These are phyloP conservation scores for Coenonympha arcania DNA, from an alignment of 2,888 invertebrate species.

Conservation along the genomic window DNA sequence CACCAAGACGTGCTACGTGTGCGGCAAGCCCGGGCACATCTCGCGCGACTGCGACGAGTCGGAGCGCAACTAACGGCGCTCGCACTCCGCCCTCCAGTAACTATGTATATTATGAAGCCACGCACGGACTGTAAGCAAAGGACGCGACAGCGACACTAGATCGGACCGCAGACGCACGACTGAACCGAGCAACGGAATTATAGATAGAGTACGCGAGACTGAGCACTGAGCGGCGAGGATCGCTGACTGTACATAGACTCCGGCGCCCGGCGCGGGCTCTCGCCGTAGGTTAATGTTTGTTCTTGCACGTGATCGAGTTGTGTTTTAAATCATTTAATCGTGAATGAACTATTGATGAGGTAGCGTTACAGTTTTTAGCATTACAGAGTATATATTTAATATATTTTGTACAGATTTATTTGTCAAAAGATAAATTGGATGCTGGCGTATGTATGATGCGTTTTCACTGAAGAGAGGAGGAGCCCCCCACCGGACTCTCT, in stretches of 20 bases:
- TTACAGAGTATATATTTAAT: slow-evolving; percentile 76
- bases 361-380: slow-evolving; percentile 75
- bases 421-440: slow-evolving; percentile 76
- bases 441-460: slow-evolving; percentile 73
- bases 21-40: slow-evolving; percentile 92
- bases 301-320: slow-evolving; percentile 71
- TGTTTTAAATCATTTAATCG: slow-evolving; percentile 74
- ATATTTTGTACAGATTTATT: slow-evolving; percentile 76
- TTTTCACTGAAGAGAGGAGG: slow-evolving; percentile 68
- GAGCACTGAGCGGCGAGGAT: slow-evolving; percentile 65
- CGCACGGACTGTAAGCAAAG: slow-evolving; percentile 73
- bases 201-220: slow-evolving; percentile 55
- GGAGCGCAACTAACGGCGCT: slow-evolving; percentile 75
- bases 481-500: slow-evolving; percentile 55
- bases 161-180: slow-evolving; percentile 60
- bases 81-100: slow-evolving; percentile 42
- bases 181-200: slow-evolving; percentile 64
- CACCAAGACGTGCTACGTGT: slow-evolving; percentile 93
- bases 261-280: slow-evolving; percentile 42
- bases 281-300: slow-evolving; percentile 66
- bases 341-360: slow-evolving; percentile 71
- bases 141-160: slow-evolving; percentile 63
- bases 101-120: slow-evolving; percentile 70
- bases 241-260: slow-evolving; percentile 69
- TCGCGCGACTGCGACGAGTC: slow-evolving; percentile 91